Base-by-base conservation (phyloP, 2,888 invertebrate species). In the Drosophila pseudotalamancana region DNA sequence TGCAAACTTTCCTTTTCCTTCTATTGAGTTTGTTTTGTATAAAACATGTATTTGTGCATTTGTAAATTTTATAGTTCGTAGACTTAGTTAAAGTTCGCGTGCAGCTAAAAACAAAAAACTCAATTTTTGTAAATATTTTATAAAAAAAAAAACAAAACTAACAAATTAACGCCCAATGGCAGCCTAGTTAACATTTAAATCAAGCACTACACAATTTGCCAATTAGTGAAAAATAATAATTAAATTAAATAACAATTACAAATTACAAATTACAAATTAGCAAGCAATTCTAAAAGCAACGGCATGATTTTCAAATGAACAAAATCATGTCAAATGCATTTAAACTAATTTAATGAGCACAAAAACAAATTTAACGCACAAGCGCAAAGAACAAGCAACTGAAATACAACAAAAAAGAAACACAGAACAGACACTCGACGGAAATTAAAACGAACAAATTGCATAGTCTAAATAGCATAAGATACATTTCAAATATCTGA, bases 91-190 rank as follows among this genome's bases (percentile, higher is more conserved):
- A 84, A 69, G 74, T 70, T 64, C 43, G 37, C 49, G 56, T 42
- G 51, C 74, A 64, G 64, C 57, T 59, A 42, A 51, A 50, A n/a
- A n/a, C n/a, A n/a, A n/a, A 42, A 46, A 37, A 32, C 19, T 34
- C 31, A 61, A 48, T 51, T 64, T 87, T 87, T 87, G 87, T 82
- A 87, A 64, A 82, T 87, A 82, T 82, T 87, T 74, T 78, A 82
- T 78, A 72, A 1, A 29, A n/a, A 23, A 32, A 78, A 43, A 31
- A 43, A n/a, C 1, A 1, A 29, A 27, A 16, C 0, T 21, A 39
- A n/a, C 14, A 61, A 73, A 57, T 63, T 39, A 73, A 77, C 50
- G 77, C 77, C 67, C 21, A 18, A 31, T 51, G 66, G 61, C 77
- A 72, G 62, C 70, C 79, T 85, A 87, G 88, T 82, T 87, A 85